Base-by-base conservation (phyloP, 1,140 invertebrate species). In the Rhagoletis zephyria region DNA sequence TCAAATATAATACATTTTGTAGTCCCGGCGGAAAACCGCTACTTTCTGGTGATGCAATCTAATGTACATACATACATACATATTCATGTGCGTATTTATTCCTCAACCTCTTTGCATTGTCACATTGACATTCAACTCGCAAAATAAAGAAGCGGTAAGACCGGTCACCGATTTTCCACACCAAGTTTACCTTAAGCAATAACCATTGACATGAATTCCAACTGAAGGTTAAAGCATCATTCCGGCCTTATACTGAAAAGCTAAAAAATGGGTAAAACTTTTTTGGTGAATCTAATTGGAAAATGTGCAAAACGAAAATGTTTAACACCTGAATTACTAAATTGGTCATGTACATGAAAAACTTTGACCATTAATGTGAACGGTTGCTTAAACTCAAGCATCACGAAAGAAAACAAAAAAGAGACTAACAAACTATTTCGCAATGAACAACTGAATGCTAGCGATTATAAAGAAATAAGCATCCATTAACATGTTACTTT, bases 41-140 rank as follows among this genome's bases (percentile, higher is more conserved):
- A 30, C 30, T 30, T 30, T 30, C 1, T 30, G 30, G 30, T 30
- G 30, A 30, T 30, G 30, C 30, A 30, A 30, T 30, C 30, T 30
- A 30, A 30, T 30, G 30, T 30, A 30, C 30, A 30, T 30, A 30
- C 30, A 30, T 30, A 30, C 30, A 30, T 30, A 30, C 1, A 4
- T 48, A 48, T n/a, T n/a, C n/a, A n/a, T 77, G n/a, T 45, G 12
- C 5, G 16, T 12, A 56, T 56, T 81, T 59, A 51, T 81, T 81
- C 74, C 19, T 81, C 16, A 81, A 81, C 19, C 56, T 14, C 14
- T 14, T 12, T 74, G 16, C 48, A 56, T 81, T 81, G 74, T n/a
- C 74, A 81, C 74, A 81, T 81, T 81, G 74, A 81, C 74, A 81
- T 81, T 81, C 74, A 81, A 81, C 74, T 81, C 74, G 74, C 70